phyloP scores from a whole-genome alignment of 1,140 invertebrate genomes.

The Matsumurasca onukii region DNA sequence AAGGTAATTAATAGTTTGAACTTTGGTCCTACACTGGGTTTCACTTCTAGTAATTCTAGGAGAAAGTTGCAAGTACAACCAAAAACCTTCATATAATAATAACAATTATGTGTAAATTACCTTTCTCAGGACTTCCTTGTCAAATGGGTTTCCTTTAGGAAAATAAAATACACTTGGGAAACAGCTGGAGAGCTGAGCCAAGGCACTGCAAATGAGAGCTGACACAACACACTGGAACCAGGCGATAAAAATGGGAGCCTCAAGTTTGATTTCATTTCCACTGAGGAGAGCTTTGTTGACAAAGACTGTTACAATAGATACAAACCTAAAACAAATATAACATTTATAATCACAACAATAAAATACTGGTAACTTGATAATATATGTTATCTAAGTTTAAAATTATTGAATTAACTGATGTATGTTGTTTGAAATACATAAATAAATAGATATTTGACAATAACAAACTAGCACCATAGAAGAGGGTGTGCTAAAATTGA shows the following conservation, averaged over 20 bases:
- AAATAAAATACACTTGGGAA: slow-evolving; percentile 66
- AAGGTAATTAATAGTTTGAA: too few relatives aligned
- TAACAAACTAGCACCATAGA: not conserved
- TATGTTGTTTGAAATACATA: not conserved
- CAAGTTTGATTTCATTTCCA: slow-evolving; percentile 72
- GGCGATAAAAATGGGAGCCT: slow-evolving; percentile 96
- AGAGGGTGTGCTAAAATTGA: not conserved
- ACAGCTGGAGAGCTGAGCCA: slow-evolving; percentile 61
- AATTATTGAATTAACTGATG: not conserved
- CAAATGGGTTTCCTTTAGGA: slow-evolving; percentile 66
- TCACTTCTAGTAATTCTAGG: too few relatives aligned
- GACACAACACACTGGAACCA: slow-evolving; percentile 97
- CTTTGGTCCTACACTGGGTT: too few relatives aligned
- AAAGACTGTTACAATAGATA: slow-evolving; percentile 94
- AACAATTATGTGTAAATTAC: too few relatives aligned
- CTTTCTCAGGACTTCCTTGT: too few relatives aligned
- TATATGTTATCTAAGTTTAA: too few relatives aligned
- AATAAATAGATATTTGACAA: not conserved
- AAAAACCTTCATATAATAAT: too few relatives aligned
- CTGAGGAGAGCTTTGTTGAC: slow-evolving; percentile 87
- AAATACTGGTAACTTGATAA: too few relatives aligned
- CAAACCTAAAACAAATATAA: slow-evolving; percentile 64
- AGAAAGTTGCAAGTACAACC: too few relatives aligned
- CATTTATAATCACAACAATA: not conserved
- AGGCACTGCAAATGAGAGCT: slow-evolving; percentile 73